Percentiles rank a stretch among this genome's conserved stretches.
These are phyloP conservation scores for Arctopsyche grandis DNA, from an alignment of 1,140 invertebrate genomes.

Conservation along the genomic window DNA sequence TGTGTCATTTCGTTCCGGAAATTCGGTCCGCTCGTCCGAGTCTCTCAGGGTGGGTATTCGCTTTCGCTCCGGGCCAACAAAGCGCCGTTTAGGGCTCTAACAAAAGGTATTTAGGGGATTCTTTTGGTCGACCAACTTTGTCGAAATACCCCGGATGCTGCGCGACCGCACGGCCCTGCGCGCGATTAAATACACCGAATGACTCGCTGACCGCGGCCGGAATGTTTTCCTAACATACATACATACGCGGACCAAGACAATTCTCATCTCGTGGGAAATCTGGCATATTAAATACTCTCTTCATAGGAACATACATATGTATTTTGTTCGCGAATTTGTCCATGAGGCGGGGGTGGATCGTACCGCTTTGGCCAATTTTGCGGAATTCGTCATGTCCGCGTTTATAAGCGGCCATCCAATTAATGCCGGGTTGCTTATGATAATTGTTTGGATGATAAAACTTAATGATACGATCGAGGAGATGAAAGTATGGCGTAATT, in stretches of 20 bases:
- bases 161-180: not conserved
- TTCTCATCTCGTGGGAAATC: conserved; percentile 5
- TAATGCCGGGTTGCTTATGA: too few relatives aligned
- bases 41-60: not conserved
- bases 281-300: not conserved
- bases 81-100: not conserved
- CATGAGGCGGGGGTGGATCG: too few relatives aligned
- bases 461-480: too few relatives aligned
- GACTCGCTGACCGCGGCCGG: not conserved
- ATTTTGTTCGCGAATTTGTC: too few relatives aligned
- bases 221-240: not conserved
- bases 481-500: too few relatives aligned
- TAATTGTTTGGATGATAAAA: too few relatives aligned
- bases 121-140: not conserved
- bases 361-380: not conserved
- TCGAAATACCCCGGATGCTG: not conserved
- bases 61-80: not conserved
- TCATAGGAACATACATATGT: too few relatives aligned
- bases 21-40: not conserved
- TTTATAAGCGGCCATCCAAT: not conserved
- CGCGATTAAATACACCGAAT: conserved; percentile 12
- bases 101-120: conserved; percentile 26
- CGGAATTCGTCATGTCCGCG: not conserved
- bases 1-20: not conserved
- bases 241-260: not conserved